Base-by-base conservation (phyloP, 2,888 invertebrate genomes). In the Drosophila anceps region DNA sequence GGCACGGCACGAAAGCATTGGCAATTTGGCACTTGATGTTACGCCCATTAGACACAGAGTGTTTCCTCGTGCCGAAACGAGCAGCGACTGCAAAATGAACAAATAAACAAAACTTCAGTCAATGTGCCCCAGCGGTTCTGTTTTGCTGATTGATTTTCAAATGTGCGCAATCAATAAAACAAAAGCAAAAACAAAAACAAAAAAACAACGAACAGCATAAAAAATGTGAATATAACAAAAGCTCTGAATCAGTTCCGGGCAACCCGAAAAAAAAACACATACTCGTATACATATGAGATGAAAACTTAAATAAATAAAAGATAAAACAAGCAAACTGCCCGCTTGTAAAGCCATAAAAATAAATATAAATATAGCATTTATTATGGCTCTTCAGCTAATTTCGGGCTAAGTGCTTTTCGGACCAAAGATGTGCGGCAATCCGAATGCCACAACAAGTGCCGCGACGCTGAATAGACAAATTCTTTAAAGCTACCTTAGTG, bases 41-140 rank as follows among this genome's bases (percentile, higher is more conserved):
- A 41, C 27, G 46, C 31, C 54, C 79, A 73, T 76, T 73, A 78
- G 54, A 37, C 73, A 48, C 69, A 69, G 57, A 76, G 74, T 76
- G 69, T 68, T 73, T 68, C 41, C 50, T n/a, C 59, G 65, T 59
- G 64, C 29, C 46, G 29, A 20, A 53, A 29, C 48, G 48, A 41
- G 60, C 27, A 41, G 41, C 76, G 64, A 80, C 50, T 59, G 66
- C 29, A 46, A 68, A 74, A 73, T 59, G 82, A 69, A 72, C 65
- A 85, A 88, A 88, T 84, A 84, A 85, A 84, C 88, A 84, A 88
- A 73, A 85, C 88, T 84, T 84, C 86, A 85, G 80, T 84, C 88
- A 88, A 79, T 72, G 76, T 63, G 66, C 67, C 58, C 39, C 35
- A 69, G 54, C 69, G 65, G 76, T 61, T 76, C 61, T 61, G 64